Conservation (phyloP, 2,113 vertebrate species). For the Triplophysa siluroides region DNA sequence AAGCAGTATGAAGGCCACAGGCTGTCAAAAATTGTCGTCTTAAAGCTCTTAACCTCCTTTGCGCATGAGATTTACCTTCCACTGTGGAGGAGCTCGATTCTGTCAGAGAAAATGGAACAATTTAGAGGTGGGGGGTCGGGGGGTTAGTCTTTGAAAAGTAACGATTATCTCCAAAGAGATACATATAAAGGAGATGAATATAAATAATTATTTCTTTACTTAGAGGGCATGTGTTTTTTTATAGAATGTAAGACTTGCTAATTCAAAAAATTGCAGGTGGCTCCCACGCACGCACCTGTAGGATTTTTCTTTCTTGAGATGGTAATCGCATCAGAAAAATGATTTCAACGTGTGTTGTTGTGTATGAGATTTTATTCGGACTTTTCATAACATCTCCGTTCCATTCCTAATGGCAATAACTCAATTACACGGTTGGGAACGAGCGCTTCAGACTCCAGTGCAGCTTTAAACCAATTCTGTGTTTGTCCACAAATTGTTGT, state of each 20-base stretch:
- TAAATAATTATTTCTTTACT: background rate
- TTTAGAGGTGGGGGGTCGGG: background rate
- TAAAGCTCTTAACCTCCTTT: constrained; percentile 16
- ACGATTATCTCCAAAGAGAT: background rate
- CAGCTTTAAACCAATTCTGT: constrained; percentile 16
- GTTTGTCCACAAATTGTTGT: constrained; percentile 34
- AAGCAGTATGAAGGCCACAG: background rate
- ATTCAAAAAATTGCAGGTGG: background rate
- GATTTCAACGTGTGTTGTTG: constrained; percentile 6
- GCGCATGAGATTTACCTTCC: constrained; percentile 2
- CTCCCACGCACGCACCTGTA: background rate
- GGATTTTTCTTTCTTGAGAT: constrained; percentile 6
- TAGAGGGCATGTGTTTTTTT: background rate
- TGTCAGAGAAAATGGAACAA: background rate
- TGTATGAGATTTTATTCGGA: background rate
- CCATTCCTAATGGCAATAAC: background rate
- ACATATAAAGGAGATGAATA: no score
- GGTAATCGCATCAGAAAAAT: background rate
- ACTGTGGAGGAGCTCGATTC: background rate
- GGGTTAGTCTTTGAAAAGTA: background rate
- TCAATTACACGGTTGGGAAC: constrained; percentile 17
- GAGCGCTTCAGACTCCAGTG: background rate
- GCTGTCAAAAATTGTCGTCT: background rate
- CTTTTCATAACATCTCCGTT: constrained; percentile 5
- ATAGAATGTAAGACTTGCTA: background rate